phyloP scores from a whole-genome alignment of 1,140 invertebrate genomes.

The Philopotamus ludificatus region DNA sequence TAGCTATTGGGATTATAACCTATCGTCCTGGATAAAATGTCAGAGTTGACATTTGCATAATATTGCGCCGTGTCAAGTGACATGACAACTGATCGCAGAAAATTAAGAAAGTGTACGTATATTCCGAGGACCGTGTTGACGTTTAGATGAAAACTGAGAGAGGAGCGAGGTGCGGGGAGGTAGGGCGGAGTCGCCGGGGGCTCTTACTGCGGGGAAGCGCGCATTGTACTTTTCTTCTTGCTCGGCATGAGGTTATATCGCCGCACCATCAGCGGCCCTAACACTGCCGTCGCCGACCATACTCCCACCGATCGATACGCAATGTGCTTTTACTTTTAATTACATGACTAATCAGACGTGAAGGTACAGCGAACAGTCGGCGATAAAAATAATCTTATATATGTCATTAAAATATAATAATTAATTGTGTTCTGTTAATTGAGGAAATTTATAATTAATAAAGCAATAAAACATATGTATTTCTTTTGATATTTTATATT shows the following conservation, averaged over 20 bases:
- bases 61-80: background rate
- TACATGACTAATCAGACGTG: too few relatives aligned
- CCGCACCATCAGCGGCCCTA: background rate
- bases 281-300: background rate
- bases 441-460: too few relatives aligned
- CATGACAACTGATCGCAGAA: background rate
- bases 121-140: background rate
- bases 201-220: constrained; percentile 88
- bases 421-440: too few relatives aligned
- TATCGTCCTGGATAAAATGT: too few relatives aligned
- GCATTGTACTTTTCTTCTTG: constrained; percentile 97
- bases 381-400: too few relatives aligned
- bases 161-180: background rate
- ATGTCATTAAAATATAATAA: too few relatives aligned
- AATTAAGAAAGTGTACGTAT: background rate
- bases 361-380: too few relatives aligned
- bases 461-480: too few relatives aligned
- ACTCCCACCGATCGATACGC: background rate
- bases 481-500: too few relatives aligned
- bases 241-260: constrained; percentile 71
- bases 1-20: too few relatives aligned
- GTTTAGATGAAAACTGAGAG: background rate
- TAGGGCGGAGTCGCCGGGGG: background rate
- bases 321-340: too few relatives aligned
- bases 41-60: background rate